Percentiles rank a stretch among this genome's conserved stretches.
Evolutionary conservation across 2,888 invertebrate genomes (phyloP).

Genomic region (Nomada ferruginata): DNA sequence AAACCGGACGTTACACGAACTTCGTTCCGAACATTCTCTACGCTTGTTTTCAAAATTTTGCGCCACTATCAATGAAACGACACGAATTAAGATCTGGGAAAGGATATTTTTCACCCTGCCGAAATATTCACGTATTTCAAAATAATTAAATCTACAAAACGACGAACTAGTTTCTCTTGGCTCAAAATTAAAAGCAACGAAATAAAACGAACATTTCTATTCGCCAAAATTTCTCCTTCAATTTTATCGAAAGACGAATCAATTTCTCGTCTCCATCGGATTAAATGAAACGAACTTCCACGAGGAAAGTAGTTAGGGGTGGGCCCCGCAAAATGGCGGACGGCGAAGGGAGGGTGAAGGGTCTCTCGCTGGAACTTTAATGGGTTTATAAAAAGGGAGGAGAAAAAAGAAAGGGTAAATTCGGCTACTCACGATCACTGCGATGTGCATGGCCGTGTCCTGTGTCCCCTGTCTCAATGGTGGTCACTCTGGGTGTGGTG

Average conservation of each 20-base stretch:
- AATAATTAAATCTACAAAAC: too few species aligned
- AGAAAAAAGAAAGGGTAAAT: constrained; percentile 4
- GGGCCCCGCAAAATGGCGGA: constrained; percentile 3
- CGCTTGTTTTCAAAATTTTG: not conserved
- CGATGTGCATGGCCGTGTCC: constrained; percentile 70
- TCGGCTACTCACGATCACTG: constrained; percentile 75
- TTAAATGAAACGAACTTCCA: too few species aligned
- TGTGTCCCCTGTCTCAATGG: constrained; percentile 67
- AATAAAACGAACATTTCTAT: not conserved
- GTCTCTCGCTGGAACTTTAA: constrained; percentile 17
- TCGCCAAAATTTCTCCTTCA: too few species aligned
- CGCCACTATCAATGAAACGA: not conserved
- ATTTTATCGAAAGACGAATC: too few species aligned
- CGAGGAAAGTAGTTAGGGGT: constrained; percentile 1
- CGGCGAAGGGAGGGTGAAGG: not conserved
- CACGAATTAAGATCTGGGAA: too few species aligned
- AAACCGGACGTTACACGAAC: constrained; percentile 5
- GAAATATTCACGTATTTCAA: too few species aligned
- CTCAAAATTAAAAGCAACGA: not conserved
- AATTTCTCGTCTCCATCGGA: too few species aligned
- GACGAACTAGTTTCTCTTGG: not conserved
- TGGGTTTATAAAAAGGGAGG: constrained; percentile 24
- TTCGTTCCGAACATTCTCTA: not conserved
- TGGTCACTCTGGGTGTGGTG: constrained; percentile 80
- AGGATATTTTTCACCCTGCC: too few species aligned